Percentiles rank a stretch among this genome's conserved stretches.
Conservation (phyloP, 2,113 vertebrate genomes). For the Capricornis sumatraensis region DNA sequence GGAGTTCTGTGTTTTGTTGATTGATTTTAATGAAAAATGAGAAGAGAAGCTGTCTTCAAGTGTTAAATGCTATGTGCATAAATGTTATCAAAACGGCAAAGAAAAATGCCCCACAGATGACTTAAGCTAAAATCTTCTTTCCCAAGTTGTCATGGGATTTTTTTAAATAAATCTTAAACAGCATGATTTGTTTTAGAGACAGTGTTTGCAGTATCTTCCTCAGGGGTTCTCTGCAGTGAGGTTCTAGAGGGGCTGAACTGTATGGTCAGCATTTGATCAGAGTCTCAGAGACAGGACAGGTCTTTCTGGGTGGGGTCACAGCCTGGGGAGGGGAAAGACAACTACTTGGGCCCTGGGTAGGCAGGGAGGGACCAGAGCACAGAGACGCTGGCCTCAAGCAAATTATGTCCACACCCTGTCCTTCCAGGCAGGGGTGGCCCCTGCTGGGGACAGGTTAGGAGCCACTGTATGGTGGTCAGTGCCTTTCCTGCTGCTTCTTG, state of each 20-base stretch:
- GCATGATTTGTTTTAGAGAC: conserved; percentile 53
- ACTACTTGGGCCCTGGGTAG: accelerated
- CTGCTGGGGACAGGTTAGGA: not conserved
- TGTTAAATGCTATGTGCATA: conserved; percentile 53
- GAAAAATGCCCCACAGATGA: conserved; percentile 39
- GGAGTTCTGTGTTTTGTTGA: conserved; percentile 61
- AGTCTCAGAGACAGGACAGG: not conserved
- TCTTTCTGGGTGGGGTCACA: not conserved
- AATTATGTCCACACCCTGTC: accelerated
- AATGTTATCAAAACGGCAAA: conserved; percentile 73
- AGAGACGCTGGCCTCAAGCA: accelerated
- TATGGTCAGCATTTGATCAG: conserved; percentile 38
- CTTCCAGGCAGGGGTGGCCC: accelerated
- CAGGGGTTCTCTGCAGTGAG: conserved; percentile 33
- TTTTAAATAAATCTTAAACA: conserved; percentile 44
- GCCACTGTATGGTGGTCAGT: accelerated
- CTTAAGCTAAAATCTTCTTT: conserved; percentile 68
- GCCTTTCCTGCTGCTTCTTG: too few species aligned
- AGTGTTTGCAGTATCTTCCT: conserved; percentile 56
- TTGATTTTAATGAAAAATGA: conserved; percentile 48
- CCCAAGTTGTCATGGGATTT: conserved; percentile 47
- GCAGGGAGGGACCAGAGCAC: accelerated
- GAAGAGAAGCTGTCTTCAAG: conserved; percentile 43
- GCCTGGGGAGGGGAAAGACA: not conserved
- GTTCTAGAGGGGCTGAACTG: conserved; percentile 54